These are phyloP conservation scores for Muschampia staudingeri DNA, from an alignment of 2,888 invertebrate species.

Conservation along the genomic window DNA sequence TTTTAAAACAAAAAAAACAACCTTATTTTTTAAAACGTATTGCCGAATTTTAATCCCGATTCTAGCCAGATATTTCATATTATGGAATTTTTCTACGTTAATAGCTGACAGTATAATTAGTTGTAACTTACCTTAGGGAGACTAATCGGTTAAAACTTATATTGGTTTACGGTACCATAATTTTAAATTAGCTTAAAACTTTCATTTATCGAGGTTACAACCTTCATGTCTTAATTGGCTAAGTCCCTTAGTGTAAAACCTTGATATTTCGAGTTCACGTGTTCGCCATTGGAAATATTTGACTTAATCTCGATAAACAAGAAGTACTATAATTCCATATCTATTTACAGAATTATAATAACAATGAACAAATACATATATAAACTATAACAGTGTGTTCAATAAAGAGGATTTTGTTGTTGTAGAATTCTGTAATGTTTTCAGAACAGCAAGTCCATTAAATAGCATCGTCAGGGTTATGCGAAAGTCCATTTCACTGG, in stretches of 20 bases:
- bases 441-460: no score
- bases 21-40: no score
- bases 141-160: constrained; percentile 75
- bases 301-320: background rate
- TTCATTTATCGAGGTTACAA: constrained; percentile 69
- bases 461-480: no score
- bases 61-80: no score
- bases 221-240: constrained; percentile 79
- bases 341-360: no score
- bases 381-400: no score
- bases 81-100: no score
- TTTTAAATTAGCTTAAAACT: constrained; percentile 74
- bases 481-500: no score
- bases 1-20: no score
- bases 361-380: background rate
- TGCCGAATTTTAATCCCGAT: background rate
- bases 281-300: background rate
- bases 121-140: constrained; percentile 72
- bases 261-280: constrained; percentile 37
- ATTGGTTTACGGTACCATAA: constrained; percentile 74
- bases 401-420: no score
- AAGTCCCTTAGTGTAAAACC: constrained; percentile 69
- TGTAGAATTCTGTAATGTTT: no score
- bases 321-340: no score
- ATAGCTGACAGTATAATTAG: background rate